Conservation (phyloP, 1,140 invertebrate species). For the Aphidius ervi region DNA sequence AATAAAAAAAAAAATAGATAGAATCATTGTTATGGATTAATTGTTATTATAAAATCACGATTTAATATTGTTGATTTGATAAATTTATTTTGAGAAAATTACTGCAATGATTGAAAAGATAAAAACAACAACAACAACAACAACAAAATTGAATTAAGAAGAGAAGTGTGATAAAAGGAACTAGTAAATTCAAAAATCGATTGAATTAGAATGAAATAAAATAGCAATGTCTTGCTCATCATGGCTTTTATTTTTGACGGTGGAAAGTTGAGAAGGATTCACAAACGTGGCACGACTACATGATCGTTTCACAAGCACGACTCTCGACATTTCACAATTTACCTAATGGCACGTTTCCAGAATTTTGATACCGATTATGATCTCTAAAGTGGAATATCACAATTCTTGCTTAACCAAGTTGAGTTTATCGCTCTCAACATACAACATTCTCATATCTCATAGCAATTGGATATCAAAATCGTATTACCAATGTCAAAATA, state of each 20-base stretch:
- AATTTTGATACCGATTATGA: slow-evolving; percentile 36
- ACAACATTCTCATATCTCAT: background rate
- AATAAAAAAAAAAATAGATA: too few relatives aligned
- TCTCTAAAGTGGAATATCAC: slow-evolving; percentile 8
- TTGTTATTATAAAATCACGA: too few relatives aligned
- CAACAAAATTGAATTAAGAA: slow-evolving; percentile 24
- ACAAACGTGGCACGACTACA: slow-evolving; percentile 29
- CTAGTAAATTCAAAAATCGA: background rate
- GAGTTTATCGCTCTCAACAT: background rate
- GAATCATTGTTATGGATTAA: too few relatives aligned
- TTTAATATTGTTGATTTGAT: too few relatives aligned
- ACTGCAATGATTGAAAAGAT: too few relatives aligned
- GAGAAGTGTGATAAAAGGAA: slow-evolving; percentile 16
- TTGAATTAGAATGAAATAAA: too few relatives aligned
- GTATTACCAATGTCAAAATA: too few relatives aligned
- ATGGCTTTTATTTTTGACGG: too few relatives aligned
- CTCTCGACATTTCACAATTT: slow-evolving; percentile 33
- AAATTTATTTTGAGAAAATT: too few relatives aligned
- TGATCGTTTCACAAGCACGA: slow-evolving; percentile 18
- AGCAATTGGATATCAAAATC: too few relatives aligned
- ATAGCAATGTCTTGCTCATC: too few relatives aligned
- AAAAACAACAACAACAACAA: too few relatives aligned
- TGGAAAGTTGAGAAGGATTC: background rate
- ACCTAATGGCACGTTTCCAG: slow-evolving; percentile 34
- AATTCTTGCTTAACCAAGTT: background rate